Evolutionary conservation across 2,797 vertebrate species (phyloP).

Genomic region (Silurus aristotelis): DNA sequence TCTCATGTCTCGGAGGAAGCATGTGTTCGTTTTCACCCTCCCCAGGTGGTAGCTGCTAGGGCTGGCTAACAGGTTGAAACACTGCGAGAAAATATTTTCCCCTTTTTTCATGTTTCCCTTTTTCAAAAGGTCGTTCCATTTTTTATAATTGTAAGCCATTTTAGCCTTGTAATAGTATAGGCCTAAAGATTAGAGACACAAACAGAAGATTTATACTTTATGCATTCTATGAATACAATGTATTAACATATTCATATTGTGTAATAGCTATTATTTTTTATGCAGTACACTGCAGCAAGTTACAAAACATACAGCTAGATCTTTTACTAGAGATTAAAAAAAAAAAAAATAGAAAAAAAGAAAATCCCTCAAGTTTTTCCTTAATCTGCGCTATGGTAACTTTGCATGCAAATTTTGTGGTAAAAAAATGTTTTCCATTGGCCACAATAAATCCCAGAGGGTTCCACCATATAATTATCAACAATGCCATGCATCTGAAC

Average conservation of each 20-base stretch:
- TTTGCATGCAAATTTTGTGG: too few species aligned
- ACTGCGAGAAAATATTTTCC: neutral
- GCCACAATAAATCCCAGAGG: neutral
- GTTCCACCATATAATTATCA: conserved; percentile 15
- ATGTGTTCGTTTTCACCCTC: neutral
- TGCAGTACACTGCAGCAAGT: neutral
- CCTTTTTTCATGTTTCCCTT: neutral
- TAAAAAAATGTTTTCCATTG: neutral
- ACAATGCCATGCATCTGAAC: neutral
- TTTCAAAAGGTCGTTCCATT: neutral
- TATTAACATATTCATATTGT: neutral
- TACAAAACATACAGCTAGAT: neutral
- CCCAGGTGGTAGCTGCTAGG: neutral
- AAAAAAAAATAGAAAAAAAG: neutral
- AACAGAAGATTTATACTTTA: conserved; percentile 1
- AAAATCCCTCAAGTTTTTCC: too few species aligned
- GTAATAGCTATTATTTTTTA: neutral
- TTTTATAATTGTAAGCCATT: neutral
- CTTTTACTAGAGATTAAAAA: neutral
- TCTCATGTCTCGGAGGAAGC: neutral
- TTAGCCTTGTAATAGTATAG: neutral
- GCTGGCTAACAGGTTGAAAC: neutral
- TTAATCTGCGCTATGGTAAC: too few species aligned
- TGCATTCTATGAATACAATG: neutral
- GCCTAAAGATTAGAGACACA: neutral